A percentile compares a stretch with the other conserved stretches of the same genome.
These are phyloP conservation scores for Donacobius atricapilla DNA, from an alignment of 2,113 vertebrate species.

Conservation along the genomic window DNA sequence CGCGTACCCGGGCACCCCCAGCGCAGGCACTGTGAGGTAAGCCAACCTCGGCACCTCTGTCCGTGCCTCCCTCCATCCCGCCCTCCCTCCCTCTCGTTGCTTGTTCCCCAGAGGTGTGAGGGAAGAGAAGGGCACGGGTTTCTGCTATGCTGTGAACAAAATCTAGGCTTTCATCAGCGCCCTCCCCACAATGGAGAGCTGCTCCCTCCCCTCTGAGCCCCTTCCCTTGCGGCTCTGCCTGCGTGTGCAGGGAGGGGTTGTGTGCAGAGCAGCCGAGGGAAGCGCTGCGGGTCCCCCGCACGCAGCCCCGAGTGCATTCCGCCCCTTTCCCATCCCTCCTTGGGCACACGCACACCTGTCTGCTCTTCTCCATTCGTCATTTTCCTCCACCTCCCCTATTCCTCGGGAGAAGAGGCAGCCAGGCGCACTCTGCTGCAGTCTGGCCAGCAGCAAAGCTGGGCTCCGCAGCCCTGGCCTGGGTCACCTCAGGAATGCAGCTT, in stretches of 20 bases:
- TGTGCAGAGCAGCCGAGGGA: not conserved
- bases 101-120: not conserved
- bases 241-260: not conserved
- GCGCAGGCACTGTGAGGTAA: constrained; percentile 40
- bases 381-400: not conserved
- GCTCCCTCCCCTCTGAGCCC: not conserved
- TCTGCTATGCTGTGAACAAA: not conserved
- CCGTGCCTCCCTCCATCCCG: not conserved
- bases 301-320: not conserved
- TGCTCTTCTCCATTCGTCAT: not conserved
- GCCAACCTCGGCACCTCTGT: not conserved
- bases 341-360: not conserved
- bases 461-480: not conserved
- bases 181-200: not conserved
- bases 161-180: not conserved
- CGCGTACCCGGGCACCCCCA: not conserved
- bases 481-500: not conserved
- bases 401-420: not conserved
- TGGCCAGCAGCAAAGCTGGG: not conserved
- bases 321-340: not conserved
- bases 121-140: not conserved
- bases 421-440: not conserved
- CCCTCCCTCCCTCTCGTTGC: not conserved
- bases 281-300: not conserved
- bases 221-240: not conserved